A percentile compares a stretch with the other conserved stretches of the same genome.
Evolutionary conservation across 2,888 invertebrate genomes (phyloP).

Genomic region (Ochropacha duplaris): DNA sequence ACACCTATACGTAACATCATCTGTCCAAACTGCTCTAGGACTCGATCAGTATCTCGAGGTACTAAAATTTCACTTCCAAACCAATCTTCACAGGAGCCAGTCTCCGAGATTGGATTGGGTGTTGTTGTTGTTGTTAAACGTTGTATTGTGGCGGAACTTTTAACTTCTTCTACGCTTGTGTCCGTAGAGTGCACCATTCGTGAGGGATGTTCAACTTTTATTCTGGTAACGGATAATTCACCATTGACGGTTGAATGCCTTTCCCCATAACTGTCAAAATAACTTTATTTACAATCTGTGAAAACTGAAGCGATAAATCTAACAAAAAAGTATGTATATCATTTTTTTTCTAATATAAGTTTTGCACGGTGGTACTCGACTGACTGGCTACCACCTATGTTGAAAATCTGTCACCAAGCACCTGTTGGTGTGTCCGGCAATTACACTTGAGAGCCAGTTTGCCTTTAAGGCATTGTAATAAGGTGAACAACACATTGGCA

Average conservation of each 20-base stretch:
- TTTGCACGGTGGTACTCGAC: too few relatives aligned
- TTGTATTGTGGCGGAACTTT: conserved; percentile 30
- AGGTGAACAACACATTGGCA: too few relatives aligned
- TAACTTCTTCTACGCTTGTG: conserved; percentile 36
- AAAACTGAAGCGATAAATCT: too few relatives aligned
- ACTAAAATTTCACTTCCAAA: conserved; percentile 58
- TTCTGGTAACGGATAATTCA: conserved; percentile 10
- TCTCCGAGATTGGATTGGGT: conserved; percentile 47
- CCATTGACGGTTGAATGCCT: conserved; percentile 15
- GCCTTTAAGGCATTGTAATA: too few relatives aligned
- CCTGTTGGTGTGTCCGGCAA: too few relatives aligned
- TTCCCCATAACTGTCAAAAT: conserved; percentile 50
- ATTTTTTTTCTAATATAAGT: too few relatives aligned
- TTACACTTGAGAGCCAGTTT: too few relatives aligned
- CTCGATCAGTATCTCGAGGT: conserved; percentile 68
- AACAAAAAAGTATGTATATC: too few relatives aligned
- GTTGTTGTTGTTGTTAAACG: conserved; percentile 33
- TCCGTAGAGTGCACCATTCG: conserved; percentile 30
- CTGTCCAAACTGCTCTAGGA: conserved; percentile 69
- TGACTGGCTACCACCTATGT: too few relatives aligned
- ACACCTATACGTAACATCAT: conserved; percentile 66
- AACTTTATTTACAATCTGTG: neutral
- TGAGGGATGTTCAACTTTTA: conserved; percentile 24
- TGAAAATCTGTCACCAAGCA: too few relatives aligned
- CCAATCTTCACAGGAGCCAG: conserved; percentile 63